Evolutionary conservation across 2,888 invertebrate genomes (phyloP).

Genomic region (Eledone cirrhosa): DNA sequence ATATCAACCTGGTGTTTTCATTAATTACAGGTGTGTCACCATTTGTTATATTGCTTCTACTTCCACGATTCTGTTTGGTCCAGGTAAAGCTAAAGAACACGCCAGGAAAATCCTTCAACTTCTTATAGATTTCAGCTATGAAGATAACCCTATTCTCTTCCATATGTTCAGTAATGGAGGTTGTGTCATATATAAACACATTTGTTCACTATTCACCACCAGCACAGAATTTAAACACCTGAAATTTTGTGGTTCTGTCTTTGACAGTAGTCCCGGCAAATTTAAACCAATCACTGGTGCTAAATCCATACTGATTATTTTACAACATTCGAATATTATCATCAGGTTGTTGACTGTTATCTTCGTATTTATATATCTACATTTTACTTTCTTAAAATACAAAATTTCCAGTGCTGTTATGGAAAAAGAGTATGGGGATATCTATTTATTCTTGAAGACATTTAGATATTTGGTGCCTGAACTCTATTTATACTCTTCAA

Average conservation of each 20-base stretch:
- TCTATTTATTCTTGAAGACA: constrained; percentile 65
- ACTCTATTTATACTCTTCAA: constrained; percentile 78
- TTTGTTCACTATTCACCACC: constrained; percentile 71
- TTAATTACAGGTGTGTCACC: constrained; percentile 74
- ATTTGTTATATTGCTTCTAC: constrained; percentile 78
- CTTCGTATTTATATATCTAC: constrained; percentile 33
- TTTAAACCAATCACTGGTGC: constrained; percentile 44
- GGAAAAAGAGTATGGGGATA: not conserved
- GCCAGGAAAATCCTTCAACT: constrained; percentile 76
- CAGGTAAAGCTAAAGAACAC: constrained; percentile 72
- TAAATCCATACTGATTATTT: constrained; percentile 43
- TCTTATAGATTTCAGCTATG: constrained; percentile 75
- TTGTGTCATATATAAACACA: constrained; percentile 76
- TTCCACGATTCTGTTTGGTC: constrained; percentile 75
- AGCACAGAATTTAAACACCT: constrained; percentile 37
- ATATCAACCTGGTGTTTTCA: not conserved
- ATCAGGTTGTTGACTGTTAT: constrained; percentile 36
- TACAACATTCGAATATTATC: constrained; percentile 22
- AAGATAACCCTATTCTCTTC: constrained; percentile 78
- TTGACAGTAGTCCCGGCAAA: constrained; percentile 78
- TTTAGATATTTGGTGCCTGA: constrained; percentile 74
- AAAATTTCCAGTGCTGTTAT: constrained; percentile 35
- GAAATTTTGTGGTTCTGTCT: constrained; percentile 66
- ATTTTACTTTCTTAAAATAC: constrained; percentile 34
- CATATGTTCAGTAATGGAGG: constrained; percentile 84